Evolutionary conservation across 2,113 vertebrate species (phyloP), one percentile per base, ranked within the genome.

Genomic region (Sapayoa aenigma): DNA sequence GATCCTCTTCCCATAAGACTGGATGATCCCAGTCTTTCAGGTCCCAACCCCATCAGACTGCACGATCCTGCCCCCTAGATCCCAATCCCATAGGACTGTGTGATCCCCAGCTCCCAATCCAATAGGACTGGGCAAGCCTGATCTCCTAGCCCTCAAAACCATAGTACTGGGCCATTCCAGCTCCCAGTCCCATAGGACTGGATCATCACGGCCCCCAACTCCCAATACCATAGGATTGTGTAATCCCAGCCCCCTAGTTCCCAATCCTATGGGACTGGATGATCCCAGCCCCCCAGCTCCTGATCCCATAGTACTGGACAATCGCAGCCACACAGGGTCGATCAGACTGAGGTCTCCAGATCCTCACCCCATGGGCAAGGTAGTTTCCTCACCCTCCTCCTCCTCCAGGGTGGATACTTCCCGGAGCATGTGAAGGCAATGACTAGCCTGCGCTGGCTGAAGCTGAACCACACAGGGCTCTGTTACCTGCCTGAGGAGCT

Each of bases 401-500:
- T 68, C 47, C 63, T 41, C 0, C 91, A 99, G 99, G 99, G 99
- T 0, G 99, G 99, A 8, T 99, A 99, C 95, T 99, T 99, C 95
- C 99, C 99, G 0, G 99, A 99, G 94, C 99, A 99, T 11, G 98
- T 99, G 79, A 99, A 99, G 97, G 98, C 98, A 7, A 99, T 99
- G 99, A 99, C 98, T 93, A 99, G 99, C 87, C 97, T 99, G 88
- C 98, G 99, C 96, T 99, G 99, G 99, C 98, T 99, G 97, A 99
- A 99, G 84, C 98, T 99, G 84, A 99, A 99, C 98, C 98, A 96
- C 91, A 99, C 99, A 0, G 99, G 99, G 41, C 98, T 99, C 85
- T 99, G 99, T 93, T 99, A 99, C 97, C 98, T 99, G 88, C 99
- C 99, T 4, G 99, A 99, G 97, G 99, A 99, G 96, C 97, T 99